These are phyloP conservation scores for Acanthococcus lagerstroemiae DNA, from an alignment of 2,888 invertebrate species.

Conservation along the genomic window DNA sequence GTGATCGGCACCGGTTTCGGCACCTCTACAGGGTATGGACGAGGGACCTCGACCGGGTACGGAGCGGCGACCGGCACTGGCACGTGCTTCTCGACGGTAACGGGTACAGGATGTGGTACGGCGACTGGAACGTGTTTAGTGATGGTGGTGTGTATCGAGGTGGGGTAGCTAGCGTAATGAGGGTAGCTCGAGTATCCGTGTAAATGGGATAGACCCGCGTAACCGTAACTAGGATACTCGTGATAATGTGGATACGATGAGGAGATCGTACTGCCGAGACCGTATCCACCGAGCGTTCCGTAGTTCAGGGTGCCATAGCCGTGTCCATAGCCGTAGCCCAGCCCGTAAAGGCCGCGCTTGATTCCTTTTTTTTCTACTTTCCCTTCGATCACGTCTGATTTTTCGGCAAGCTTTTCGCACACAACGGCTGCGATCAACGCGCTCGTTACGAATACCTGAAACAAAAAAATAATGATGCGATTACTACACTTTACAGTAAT, in stretches of 20 bases:
- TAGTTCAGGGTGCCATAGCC: constrained; percentile 35
- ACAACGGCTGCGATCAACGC: constrained; percentile 43
- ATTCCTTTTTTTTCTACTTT: constrained; percentile 39
- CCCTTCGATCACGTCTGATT: constrained; percentile 34
- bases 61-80: constrained; percentile 44
- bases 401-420: constrained; percentile 39
- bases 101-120: constrained; percentile 47
- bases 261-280: constrained; percentile 30
- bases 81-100: constrained; percentile 46
- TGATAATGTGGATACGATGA: not conserved
- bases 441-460: constrained; percentile 41
- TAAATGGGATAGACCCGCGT: constrained; percentile 6
- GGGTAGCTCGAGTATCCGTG: constrained; percentile 26
- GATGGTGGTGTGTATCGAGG: constrained; percentile 43
- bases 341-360: constrained; percentile 45
- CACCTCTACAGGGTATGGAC: constrained; percentile 45
- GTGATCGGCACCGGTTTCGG: constrained; percentile 38
- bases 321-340: constrained; percentile 37
- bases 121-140: constrained; percentile 44
- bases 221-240: not conserved
- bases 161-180: constrained; percentile 41
- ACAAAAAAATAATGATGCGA: not conserved
- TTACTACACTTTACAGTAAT: not conserved
- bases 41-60: constrained; percentile 46
- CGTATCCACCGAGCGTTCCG: constrained; percentile 35